Evolutionary conservation across 1,140 invertebrate genomes (phyloP), one percentile per base, ranked within the genome.

Genomic region (Samia ricini): DNA sequence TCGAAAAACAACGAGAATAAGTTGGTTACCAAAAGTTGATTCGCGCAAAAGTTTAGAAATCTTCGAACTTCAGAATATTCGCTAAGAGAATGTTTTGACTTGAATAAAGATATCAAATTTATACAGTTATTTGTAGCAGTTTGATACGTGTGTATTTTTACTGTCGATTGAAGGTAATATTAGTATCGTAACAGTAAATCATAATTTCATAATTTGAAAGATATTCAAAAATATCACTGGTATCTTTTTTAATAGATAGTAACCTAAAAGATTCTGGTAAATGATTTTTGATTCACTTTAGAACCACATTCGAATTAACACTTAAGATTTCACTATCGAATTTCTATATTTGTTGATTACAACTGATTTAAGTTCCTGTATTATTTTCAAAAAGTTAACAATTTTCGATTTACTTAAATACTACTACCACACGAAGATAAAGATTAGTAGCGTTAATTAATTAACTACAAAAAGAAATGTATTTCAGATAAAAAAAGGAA

Each of bases 21-120:
- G 33, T 42, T 42, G 3, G 15, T 52, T 52, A 20, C 21, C 23
- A 52, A 23, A 52, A 52, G 20, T 52, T 15, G 23, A 22, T 52
- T 52, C 22, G 20, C 10, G 22, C 6, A 7, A 20, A 36, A 54
- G 50, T 54, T 61, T 29, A 15, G 15, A 15, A 42, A 42, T 15
- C 33, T 7, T 42, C 15, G 12, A 55, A 48, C 63, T 52, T 20
- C 20, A 56, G 58, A 23, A 52, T 52, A 52, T 42, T 42, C 10
- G 33, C 10, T 42, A 60, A 20, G 63, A 42, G 36, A 50, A 50
- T 54, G 58, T 61, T 64, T 64, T 64, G 62, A 59, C 62, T 57
- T 61, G 4, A 42, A 42, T 48, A 36, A 24, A 56, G 52, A 65
- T 57, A 61, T 65, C 57, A 51, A 65, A 56, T 61, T 65, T 51